A percentile compares a stretch with the other conserved stretches of the same genome.
These are phyloP conservation scores for Oxyscelio sp. DNA, from an alignment of 2,888 invertebrate genomes.

Conservation along the genomic window DNA sequence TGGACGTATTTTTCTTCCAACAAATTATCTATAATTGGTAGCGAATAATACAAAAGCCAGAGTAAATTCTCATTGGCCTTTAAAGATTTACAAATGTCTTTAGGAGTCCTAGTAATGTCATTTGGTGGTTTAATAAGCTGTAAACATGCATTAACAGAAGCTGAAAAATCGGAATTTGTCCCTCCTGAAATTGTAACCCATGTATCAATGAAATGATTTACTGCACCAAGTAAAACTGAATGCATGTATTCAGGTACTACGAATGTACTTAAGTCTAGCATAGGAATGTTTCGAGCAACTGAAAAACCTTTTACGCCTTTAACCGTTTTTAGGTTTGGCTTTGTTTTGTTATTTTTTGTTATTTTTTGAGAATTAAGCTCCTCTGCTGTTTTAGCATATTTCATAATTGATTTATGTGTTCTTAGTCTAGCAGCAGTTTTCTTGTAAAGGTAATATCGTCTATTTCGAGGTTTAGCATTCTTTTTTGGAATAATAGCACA, in stretches of 20 bases:
- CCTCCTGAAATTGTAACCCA: not conserved
- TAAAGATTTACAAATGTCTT: constrained; percentile 1
- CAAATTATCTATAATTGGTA: not conserved
- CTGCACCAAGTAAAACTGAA: constrained; percentile 29
- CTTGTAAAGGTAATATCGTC: constrained; percentile 1
- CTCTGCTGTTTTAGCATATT: not conserved
- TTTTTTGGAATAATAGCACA: constrained; percentile 5
- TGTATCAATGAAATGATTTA: not conserved
- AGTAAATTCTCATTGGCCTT: constrained; percentile 18
- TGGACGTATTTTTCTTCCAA: constrained; percentile 18
- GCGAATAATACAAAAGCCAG: constrained; percentile 25
- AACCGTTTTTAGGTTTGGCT: not conserved
- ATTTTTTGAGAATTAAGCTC: not conserved
- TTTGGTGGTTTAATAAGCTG: constrained; percentile 7
- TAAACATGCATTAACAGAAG: not conserved
- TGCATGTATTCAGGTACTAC: constrained; percentile 49
- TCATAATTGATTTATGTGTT: not conserved
- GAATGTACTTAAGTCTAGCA: constrained; percentile 32
- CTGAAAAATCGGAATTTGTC: not conserved
- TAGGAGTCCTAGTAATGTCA: constrained; percentile 1
- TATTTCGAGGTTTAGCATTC: not conserved
- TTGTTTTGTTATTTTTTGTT: not conserved
- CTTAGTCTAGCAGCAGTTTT: not conserved
- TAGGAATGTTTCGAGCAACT: constrained; percentile 8
- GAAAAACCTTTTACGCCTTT: constrained; percentile 19